These are phyloP conservation scores for Trissolcus brochymenae DNA, from an alignment of 2,888 invertebrate genomes.

Conservation along the genomic window DNA sequence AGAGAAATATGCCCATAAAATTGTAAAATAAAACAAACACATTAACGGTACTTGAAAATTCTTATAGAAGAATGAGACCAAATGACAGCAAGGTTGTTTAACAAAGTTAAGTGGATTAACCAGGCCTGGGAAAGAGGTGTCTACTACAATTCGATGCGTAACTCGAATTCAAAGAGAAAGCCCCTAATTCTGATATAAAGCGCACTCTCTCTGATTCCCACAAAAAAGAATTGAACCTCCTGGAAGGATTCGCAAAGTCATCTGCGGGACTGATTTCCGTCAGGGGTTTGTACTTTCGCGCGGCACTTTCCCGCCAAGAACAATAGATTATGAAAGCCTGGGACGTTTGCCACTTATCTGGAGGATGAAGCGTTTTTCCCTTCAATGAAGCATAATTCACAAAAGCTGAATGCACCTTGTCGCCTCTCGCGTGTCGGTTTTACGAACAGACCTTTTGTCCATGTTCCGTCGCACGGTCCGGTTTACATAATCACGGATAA, in stretches of 20 bases:
- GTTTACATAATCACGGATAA: slow-evolving; percentile 63
- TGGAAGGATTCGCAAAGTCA: slow-evolving; percentile 16
- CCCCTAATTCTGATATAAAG: slow-evolving; percentile 33
- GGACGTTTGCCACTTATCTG: slow-evolving; percentile 40
- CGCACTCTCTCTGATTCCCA: slow-evolving; percentile 34
- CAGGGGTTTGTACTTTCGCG: slow-evolving; percentile 51
- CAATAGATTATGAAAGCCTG: slow-evolving; percentile 58
- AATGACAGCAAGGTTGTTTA: not conserved
- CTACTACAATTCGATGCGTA: slow-evolving; percentile 8
- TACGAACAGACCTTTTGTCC: slow-evolving; percentile 52
- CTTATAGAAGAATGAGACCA: too few relatives aligned
- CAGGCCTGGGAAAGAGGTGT: slow-evolving; percentile 12
- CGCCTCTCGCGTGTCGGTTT: slow-evolving; percentile 22
- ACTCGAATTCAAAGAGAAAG: slow-evolving; percentile 37
- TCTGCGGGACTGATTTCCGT: slow-evolving; percentile 41
- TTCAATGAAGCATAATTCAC: slow-evolving; percentile 56
- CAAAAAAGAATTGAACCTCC: slow-evolving; percentile 29
- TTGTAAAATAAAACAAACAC: too few relatives aligned
- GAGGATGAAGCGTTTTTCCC: slow-evolving; percentile 43
- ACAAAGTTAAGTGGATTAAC: slow-evolving; percentile 12
- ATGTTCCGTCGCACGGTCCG: slow-evolving; percentile 60
- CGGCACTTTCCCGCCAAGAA: slow-evolving; percentile 49
- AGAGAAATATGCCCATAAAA: too few relatives aligned
- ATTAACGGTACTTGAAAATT: too few relatives aligned
- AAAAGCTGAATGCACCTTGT: slow-evolving; percentile 29